Percentiles rank a stretch among this genome's conserved stretches.
Conservation (phyloP, 2,888 invertebrate genomes). For the Leptarthrus brevirostris region DNA sequence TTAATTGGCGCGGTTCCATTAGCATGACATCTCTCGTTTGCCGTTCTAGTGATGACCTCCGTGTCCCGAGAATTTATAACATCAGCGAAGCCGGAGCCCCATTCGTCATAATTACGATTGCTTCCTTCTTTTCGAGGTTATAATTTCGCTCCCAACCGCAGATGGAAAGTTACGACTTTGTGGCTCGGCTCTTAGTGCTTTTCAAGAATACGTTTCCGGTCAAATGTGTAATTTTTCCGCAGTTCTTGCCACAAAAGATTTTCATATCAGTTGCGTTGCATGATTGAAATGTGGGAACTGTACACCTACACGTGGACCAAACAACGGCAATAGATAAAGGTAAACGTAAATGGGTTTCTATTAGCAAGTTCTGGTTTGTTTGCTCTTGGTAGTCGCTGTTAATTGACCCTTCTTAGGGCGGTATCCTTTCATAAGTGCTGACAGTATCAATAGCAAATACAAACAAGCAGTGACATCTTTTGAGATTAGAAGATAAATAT, state of each 20-base stretch:
- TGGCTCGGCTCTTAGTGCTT: background rate
- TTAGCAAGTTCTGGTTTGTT: background rate
- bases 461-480: conserved; percentile 18
- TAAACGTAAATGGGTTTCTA: background rate
- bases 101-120: background rate
- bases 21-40: conserved; percentile 14
- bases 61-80: background rate
- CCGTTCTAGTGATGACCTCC: background rate
- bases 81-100: background rate
- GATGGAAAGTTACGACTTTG: background rate
- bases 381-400: background rate
- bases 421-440: background rate
- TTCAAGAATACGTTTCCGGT: background rate
- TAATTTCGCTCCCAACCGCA: background rate
- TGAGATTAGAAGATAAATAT: conserved; percentile 15
- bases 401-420: background rate
- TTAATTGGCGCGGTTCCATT: conserved; percentile 36
- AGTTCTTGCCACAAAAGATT: background rate
- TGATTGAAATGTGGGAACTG: background rate
- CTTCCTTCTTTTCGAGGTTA: background rate
- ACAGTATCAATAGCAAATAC: conserved; percentile 1
- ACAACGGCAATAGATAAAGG: background rate
- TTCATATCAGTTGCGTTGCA: background rate
- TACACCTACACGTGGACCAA: background rate
- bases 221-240: background rate